Conservation (phyloP, 2,797 vertebrate genomes). For the Trichosurus vulpecula region DNA sequence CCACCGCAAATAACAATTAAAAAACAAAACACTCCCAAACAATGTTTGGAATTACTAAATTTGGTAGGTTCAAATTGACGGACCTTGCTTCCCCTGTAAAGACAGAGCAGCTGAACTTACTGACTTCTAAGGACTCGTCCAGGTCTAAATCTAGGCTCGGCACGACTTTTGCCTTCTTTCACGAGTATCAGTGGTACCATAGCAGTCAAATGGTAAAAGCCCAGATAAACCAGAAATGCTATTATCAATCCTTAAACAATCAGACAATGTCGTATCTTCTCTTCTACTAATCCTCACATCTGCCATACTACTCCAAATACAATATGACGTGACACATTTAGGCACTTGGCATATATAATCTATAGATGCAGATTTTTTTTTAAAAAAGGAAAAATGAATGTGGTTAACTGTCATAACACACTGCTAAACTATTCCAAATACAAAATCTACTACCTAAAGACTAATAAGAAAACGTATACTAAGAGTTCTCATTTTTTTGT, state of each 20-base stretch:
- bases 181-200: neutral
- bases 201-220: neutral
- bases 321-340: constrained; percentile 12
- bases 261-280: neutral
- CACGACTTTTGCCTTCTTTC: neutral
- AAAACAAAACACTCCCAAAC: neutral
- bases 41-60: neutral
- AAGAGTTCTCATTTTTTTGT: neutral
- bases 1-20: constrained; percentile 18
- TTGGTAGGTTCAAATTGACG: neutral
- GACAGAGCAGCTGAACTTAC: neutral
- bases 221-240: constrained; percentile 17
- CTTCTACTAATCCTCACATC: neutral
- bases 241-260: neutral
- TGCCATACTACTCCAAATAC: constrained; percentile 22
- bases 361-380: neutral
- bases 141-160: neutral
- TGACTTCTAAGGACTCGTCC: neutral
- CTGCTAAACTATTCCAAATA: neutral
- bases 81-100: neutral
- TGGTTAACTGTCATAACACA: neutral
- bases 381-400: neutral
- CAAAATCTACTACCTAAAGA: neutral
- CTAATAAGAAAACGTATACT: neutral
- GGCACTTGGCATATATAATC: constrained; percentile 41